Conservation (phyloP, 1,140 invertebrate genomes). For the Saxidomus purpurata region DNA sequence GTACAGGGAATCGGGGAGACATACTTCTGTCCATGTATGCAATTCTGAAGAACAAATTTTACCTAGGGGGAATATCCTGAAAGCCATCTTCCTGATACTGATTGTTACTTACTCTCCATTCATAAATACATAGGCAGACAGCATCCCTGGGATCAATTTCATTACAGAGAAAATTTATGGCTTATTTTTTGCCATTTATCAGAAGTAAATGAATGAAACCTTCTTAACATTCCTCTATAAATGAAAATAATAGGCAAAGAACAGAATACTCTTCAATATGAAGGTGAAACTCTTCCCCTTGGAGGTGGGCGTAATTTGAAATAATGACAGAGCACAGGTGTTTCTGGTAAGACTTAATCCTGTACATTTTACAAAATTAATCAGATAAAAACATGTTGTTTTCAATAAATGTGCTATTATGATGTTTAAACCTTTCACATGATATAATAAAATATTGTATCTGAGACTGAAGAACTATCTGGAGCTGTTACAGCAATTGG, state of each 20-base stretch:
- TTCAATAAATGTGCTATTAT: no score
- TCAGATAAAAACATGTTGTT: background rate
- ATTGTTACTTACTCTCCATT: background rate
- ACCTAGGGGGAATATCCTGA: background rate
- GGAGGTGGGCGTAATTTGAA: background rate
- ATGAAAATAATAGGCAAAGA: constrained; percentile 5
- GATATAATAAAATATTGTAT: no score
- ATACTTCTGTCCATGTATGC: no score
- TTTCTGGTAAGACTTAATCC: background rate
- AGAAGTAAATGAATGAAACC: constrained; percentile 1
- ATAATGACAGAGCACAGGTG: constrained; percentile 1
- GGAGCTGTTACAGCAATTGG: no score
- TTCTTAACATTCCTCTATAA: background rate
- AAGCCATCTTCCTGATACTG: background rate
- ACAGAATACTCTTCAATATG: background rate
- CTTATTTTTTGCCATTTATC: constrained; percentile 23
- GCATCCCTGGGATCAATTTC: background rate
- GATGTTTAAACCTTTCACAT: no score
- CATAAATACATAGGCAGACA: background rate
- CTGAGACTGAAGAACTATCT: no score
- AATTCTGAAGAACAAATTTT: background rate
- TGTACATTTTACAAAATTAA: background rate
- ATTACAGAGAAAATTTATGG: constrained; percentile 11
- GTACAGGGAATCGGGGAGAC: no score
- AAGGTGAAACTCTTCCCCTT: background rate